Conservation (phyloP, 2,797 vertebrate genomes). For the Brachymystax lenok region DNA sequence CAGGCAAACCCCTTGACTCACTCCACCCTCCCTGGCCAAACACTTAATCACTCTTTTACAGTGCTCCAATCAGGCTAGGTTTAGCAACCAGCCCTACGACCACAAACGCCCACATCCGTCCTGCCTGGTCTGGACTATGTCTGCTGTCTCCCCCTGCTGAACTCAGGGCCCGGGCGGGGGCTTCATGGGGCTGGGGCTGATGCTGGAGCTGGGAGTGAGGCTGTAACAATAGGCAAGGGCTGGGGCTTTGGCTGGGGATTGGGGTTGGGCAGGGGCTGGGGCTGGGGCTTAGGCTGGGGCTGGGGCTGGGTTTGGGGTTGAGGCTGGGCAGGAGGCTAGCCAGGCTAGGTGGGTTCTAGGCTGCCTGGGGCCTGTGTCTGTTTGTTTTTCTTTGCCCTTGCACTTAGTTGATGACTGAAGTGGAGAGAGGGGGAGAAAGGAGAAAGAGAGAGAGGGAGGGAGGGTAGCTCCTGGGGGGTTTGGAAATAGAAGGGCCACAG, state of each 20-base stretch:
- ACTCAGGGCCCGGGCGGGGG: slow-evolving; percentile 30
- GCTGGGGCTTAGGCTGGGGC: slow-evolving; percentile 21
- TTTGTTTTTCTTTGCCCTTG: slow-evolving; percentile 8
- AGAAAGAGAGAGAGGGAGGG: slow-evolving; percentile 10
- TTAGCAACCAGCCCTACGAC: slow-evolving; percentile 51
- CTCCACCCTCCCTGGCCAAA: slow-evolving; percentile 45
- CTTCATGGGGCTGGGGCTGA: background rate
- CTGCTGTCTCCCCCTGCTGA: slow-evolving; percentile 52
- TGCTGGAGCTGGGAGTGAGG: background rate
- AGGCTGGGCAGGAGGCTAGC: slow-evolving; percentile 15
- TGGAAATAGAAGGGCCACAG: slow-evolving; percentile 50
- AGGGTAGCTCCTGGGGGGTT: slow-evolving; percentile 34
- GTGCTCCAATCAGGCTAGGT: slow-evolving; percentile 65
- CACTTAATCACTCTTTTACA: slow-evolving; percentile 61
- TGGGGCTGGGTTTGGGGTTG: slow-evolving; percentile 8
- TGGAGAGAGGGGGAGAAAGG: background rate
- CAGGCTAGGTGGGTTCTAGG: background rate
- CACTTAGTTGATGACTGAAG: slow-evolving; percentile 26
- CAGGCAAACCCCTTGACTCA: slow-evolving; percentile 24
- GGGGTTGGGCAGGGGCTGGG: background rate
- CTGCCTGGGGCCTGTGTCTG: slow-evolving; percentile 13
- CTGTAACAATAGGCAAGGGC: background rate
- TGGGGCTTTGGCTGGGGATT: background rate
- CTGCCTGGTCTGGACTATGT: slow-evolving; percentile 58
- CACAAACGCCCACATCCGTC: slow-evolving; percentile 66